phyloP scores from a whole-genome alignment of 2,797 vertebrate genomes.

The Mycteria americana region DNA sequence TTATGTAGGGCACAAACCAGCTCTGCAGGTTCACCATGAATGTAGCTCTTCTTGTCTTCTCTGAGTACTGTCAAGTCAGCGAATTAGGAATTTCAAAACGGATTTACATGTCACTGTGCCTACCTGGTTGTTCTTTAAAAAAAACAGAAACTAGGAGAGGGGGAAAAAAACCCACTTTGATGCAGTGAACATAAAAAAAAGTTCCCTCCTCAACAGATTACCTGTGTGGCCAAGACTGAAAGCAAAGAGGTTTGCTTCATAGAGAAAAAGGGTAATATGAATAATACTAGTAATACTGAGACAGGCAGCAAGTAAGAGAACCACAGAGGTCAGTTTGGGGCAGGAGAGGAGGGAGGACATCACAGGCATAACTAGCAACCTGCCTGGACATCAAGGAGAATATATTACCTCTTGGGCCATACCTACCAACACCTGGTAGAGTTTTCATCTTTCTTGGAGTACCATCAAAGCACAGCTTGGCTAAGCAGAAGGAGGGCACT shows the following conservation, averaged over 20 bases:
- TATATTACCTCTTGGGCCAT: neutral
- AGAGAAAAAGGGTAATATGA: neutral
- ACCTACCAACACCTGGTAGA: neutral
- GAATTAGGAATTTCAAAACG: neutral
- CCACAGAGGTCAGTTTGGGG: neutral
- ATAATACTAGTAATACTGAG: neutral
- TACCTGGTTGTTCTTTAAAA: neutral
- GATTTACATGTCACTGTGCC: neutral
- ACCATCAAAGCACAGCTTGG: neutral
- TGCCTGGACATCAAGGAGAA: neutral
- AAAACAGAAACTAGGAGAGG: neutral
- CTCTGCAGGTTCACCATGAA: neutral
- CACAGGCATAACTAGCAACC: neutral
- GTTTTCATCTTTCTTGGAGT: neutral
- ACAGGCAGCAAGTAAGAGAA: neutral
- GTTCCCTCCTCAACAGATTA: neutral
- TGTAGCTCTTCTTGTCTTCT: neutral
- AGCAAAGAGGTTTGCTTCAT: neutral
- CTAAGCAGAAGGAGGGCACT: neutral
- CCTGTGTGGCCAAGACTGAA: neutral
- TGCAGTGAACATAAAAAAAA: neutral
- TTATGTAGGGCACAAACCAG: neutral
- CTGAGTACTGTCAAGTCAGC: neutral
- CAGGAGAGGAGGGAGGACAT: neutral
- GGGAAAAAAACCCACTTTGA: neutral